Evolutionary conservation across 37 sponge, comb jelly and placozoan genomes (phyloP).

Genomic region (Beroe ovata): DNA sequence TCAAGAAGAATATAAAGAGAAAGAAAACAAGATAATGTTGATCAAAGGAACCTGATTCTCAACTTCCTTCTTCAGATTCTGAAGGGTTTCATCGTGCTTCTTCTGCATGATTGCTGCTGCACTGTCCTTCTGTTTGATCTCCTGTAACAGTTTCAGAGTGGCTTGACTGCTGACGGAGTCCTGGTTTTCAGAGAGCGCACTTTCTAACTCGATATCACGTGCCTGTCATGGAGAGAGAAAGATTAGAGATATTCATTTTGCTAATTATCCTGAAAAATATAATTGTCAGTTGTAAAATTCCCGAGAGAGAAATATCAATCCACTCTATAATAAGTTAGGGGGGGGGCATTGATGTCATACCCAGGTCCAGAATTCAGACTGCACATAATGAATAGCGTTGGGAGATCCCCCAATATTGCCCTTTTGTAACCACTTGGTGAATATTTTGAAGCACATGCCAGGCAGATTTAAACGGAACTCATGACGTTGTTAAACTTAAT

Average conservation of each 20-base stretch:
- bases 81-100: constrained; percentile 52
- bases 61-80: constrained; percentile 40
- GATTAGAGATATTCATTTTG: no score
- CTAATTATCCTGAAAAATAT: no score
- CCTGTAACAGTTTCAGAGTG: constrained; percentile 51
- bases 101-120: background rate
- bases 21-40: no score
- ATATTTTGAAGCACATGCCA: background rate
- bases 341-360: no score
- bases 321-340: no score
- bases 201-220: constrained; percentile 57
- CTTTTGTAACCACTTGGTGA: background rate
- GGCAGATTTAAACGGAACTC: no score
- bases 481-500: no score
- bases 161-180: background rate
- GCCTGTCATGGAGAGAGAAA: background rate
- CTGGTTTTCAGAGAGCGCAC: constrained; percentile 11
- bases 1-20: no score
- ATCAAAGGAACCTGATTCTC: constrained; percentile 68
- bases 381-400: background rate
- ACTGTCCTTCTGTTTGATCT: constrained; percentile 58
- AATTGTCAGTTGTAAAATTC: no score
- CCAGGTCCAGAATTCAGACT: background rate
- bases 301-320: no score
- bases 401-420: background rate